Evolutionary conservation across 2,888 invertebrate genomes (phyloP).

Genomic region (Drosophila multiciliata): DNA sequence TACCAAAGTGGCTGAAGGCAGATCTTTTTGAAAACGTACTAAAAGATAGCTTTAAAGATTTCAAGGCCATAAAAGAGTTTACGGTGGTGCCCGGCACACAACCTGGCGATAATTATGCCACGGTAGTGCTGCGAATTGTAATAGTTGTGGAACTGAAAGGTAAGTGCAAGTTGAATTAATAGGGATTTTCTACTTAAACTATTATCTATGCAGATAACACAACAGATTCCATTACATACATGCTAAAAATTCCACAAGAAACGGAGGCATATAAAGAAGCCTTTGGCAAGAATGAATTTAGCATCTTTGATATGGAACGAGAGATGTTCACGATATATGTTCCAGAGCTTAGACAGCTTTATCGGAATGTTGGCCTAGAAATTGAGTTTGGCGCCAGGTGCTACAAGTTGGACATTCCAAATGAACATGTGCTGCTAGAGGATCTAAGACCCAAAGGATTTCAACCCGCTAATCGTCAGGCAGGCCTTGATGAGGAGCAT

Average conservation of each 20-base stretch:
- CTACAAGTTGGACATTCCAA: conserved; percentile 31
- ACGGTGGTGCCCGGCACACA: conserved; percentile 57
- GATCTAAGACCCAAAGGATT: conserved; percentile 70
- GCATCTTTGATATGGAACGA: conserved; percentile 63
- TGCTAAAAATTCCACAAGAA: conserved; percentile 42
- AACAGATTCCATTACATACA: conserved; percentile 28
- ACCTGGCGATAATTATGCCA: conserved; percentile 79
- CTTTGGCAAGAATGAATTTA: conserved; percentile 26
- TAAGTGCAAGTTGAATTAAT: conserved; percentile 15
- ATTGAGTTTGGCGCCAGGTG: conserved; percentile 59
- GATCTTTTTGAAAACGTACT: conserved; percentile 55
- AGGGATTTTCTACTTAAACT: not conserved
- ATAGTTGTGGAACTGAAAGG: conserved; percentile 67
- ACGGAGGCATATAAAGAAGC: conserved; percentile 35
- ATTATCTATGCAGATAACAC: conserved; percentile 20
- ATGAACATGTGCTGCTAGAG: conserved; percentile 70
- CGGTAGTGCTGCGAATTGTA: conserved; percentile 70
- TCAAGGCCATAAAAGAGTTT: conserved; percentile 54
- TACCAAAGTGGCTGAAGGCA: conserved; percentile 63
- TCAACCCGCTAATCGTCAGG: conserved; percentile 66
- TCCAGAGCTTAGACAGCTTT: conserved; percentile 61
- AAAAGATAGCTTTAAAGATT: conserved; percentile 46
- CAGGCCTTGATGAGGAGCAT: conserved; percentile 73
- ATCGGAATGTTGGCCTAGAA: conserved; percentile 46
- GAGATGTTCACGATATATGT: conserved; percentile 63